Conservation (phyloP, 64 coral and sea anemone genomes). For the Pocillopora damicornis region DNA sequence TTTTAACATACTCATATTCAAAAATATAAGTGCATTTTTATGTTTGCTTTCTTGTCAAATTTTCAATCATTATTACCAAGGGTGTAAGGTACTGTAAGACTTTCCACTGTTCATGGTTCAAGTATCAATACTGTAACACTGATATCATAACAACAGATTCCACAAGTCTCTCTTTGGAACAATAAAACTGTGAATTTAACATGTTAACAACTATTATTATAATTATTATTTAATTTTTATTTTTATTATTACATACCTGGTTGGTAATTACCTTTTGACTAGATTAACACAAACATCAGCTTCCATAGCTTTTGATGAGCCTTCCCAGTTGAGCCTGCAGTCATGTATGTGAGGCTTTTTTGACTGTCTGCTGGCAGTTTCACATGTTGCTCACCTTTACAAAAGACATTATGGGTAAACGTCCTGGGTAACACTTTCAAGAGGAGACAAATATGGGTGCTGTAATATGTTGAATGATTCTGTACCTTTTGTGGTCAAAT, state of each 20-base stretch:
- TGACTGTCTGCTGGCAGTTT: background rate
- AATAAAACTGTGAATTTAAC: slow-evolving; percentile 7
- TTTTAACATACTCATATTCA: slow-evolving; percentile 12
- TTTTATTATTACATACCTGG: background rate
- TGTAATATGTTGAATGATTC: too few species aligned
- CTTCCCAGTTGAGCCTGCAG: slow-evolving; percentile 15
- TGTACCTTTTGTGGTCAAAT: background rate
- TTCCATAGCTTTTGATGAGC: slow-evolving; percentile 42
- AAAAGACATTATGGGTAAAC: background rate
- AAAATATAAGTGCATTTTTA: slow-evolving; percentile 9
- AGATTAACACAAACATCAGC: slow-evolving; percentile 43
- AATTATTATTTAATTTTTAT: background rate
- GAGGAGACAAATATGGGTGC: background rate
- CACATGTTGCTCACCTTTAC: slow-evolving; percentile 27
- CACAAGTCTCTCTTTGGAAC: background rate
- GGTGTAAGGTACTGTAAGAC: background rate
- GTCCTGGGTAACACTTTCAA: slow-evolving; percentile 33
- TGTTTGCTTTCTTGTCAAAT: slow-evolving; percentile 15
- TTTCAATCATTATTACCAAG: slow-evolving; percentile 8
- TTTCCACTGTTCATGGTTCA: too few species aligned
- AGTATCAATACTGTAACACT: slow-evolving; percentile 15
- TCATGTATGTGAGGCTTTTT: slow-evolving; percentile 27
- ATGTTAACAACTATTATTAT: background rate
- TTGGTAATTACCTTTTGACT: background rate
- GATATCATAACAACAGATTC: slow-evolving; percentile 17